Evolutionary conservation across 2,888 invertebrate species (phyloP).

Genomic region (Leptogaster cylindrica): DNA sequence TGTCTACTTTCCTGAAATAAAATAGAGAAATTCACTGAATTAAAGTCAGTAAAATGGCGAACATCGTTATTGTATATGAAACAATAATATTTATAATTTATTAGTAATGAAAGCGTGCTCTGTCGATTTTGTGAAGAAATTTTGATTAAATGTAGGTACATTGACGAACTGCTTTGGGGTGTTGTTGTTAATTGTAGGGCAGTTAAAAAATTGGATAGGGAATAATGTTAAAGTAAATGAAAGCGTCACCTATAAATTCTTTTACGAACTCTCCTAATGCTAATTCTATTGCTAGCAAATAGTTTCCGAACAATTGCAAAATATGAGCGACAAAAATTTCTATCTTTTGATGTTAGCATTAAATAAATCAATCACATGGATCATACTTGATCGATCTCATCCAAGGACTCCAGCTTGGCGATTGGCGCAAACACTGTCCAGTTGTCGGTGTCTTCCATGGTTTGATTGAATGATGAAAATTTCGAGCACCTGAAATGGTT

Average conservation of each 20-base stretch:
- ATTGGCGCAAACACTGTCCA: conserved; percentile 65
- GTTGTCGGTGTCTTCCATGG: conserved; percentile 54
- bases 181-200: too few species aligned
- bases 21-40: conserved; percentile 33
- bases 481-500: conserved; percentile 54
- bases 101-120: too few species aligned
- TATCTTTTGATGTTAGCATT: conserved; percentile 16
- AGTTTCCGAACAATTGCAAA: too few species aligned
- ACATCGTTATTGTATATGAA: not conserved
- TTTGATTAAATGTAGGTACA: too few species aligned
- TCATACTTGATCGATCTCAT: conserved; percentile 66
- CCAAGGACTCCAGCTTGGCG: conserved; percentile 70
- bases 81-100: not conserved
- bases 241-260: too few species aligned
- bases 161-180: too few species aligned
- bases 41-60: not conserved
- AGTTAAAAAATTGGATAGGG: not conserved
- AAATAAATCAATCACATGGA: conserved; percentile 49
- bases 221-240: not conserved
- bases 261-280: too few species aligned
- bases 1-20: conserved; percentile 50
- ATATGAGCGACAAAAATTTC: conserved; percentile 35
- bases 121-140: too few species aligned
- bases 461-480: conserved; percentile 54
- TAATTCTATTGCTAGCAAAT: too few species aligned